Percentiles rank a stretch among this genome's conserved stretches.
Conservation (phyloP, 2,888 invertebrate genomes). For the Leptinotarsa haldemani region DNA sequence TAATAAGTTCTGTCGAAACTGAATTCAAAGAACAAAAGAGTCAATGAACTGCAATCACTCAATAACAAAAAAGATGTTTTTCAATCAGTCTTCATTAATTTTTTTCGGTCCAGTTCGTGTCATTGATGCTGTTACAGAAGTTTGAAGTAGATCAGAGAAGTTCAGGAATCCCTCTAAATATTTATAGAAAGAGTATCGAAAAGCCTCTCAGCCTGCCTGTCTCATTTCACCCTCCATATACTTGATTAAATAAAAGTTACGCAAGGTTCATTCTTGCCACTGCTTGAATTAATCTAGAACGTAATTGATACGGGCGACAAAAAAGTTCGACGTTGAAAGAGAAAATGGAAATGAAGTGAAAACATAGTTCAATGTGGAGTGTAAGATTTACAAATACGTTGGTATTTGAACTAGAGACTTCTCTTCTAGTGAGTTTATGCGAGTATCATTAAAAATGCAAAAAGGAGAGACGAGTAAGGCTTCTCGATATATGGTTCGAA, state of each 20-base stretch:
- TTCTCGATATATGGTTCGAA: too few relatives aligned
- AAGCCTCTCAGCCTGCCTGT: conserved; percentile 6
- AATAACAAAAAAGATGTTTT: too few relatives aligned
- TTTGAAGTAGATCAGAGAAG: conserved; percentile 10
- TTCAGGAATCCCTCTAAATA: conserved; percentile 17
- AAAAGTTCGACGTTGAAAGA: background rate
- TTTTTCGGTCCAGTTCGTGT: background rate
- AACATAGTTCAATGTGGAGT: background rate
- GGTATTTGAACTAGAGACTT: background rate
- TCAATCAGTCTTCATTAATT: background rate
- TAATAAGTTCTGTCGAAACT: too few relatives aligned
- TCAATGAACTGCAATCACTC: too few relatives aligned
- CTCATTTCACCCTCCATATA: conserved; percentile 24
- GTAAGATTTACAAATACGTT: background rate
- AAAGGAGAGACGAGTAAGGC: too few relatives aligned
- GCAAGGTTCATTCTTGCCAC: background rate
- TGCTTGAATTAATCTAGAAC: conserved; percentile 12
- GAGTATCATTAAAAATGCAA: too few relatives aligned
- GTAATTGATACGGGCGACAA: conserved; percentile 8
- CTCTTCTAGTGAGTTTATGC: too few relatives aligned
- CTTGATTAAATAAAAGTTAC: conserved; percentile 4
- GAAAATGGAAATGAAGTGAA: conserved; percentile 9
- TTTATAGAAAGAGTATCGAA: background rate
- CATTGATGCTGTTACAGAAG: background rate
- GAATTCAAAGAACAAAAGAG: too few relatives aligned